phyloP scores from a whole-genome alignment of 1,140 invertebrate genomes.

The Ruditapes philippinarum region DNA sequence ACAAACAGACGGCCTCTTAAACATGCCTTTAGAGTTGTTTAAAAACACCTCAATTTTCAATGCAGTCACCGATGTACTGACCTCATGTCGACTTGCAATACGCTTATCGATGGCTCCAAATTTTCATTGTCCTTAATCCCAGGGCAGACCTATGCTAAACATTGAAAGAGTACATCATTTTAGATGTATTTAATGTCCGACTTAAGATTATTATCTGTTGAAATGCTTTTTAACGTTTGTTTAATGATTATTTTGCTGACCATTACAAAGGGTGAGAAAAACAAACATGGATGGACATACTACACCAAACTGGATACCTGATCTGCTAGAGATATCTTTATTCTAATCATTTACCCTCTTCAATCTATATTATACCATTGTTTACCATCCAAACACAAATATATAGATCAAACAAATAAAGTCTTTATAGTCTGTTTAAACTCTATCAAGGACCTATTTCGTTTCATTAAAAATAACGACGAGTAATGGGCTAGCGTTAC shows the following conservation, averaged over 20 bases:
- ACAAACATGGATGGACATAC: conserved; percentile 2
- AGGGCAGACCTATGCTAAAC: conserved; percentile 16
- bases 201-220: conserved; percentile 29
- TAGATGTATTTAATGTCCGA: conserved; percentile 44
- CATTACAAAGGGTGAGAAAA: conserved; percentile 34
- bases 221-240: conserved; percentile 44
- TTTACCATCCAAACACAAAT: conserved; percentile 9
- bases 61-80: neutral
- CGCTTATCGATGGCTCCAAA: neutral
- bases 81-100: neutral
- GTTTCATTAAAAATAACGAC: conserved; percentile 28
- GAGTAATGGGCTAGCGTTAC: neutral
- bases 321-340: neutral
- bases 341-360: neutral
- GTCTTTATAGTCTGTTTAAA: conserved; percentile 18
- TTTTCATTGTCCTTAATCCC: conserved; percentile 8
- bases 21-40: conserved; percentile 30
- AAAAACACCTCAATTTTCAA: conserved; percentile 4
- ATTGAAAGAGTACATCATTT: conserved; percentile 28
- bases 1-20: conserved; percentile 29
- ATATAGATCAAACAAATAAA: conserved; percentile 28
- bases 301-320: conserved; percentile 14
- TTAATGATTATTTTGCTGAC: conserved; percentile 38
- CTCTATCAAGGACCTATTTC: conserved; percentile 15
- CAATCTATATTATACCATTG: conserved; percentile 19